Base-by-base conservation (phyloP, 2,113 vertebrate species). In the Turnix velox region DNA sequence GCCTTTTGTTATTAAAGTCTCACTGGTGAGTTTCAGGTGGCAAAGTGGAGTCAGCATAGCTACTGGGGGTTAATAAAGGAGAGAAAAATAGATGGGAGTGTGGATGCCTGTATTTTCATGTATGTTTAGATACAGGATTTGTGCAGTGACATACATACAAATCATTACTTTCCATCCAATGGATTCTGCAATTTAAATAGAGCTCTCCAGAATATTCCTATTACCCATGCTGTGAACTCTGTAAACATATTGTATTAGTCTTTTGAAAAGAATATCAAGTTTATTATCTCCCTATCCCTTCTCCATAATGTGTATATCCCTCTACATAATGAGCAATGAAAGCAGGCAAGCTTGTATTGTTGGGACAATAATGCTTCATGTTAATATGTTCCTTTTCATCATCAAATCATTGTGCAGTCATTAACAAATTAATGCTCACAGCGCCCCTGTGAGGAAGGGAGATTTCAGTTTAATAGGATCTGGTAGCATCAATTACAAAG, bases 381-480 rank as follows among this genome's bases (percentile, higher is more conserved):
- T 89, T 93, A 91, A 76, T 89, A 43, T 5, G 15, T 49, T 62
- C 58, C 77, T 91, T 93, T 93, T 87, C 87, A 79, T 95, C 77
- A 79, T 90, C 46, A 93, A 89, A 82, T 92, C 66, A 76, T 75
- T 84, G 54, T 46, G 35, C 42, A 87, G 48, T 96, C 87, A 89
- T 92, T 93, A 95, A 76, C 74, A 90, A 96, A 92, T 95, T 94
- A 93, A 91, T 82, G 76, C 88, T 91, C 73, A 91, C 77, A 95
- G 94, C 81, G 89, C 92, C 88, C 81, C 88, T 79, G 58, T 96
- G 92, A 96, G 91, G 92, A 93, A 93, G 92, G 96, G 87, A 96
- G 55, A 84, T 93, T 93, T 81, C 45, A 24, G 10, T 68, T 90
- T 94, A 82, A 84, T 55, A 90, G 17, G 63, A 78, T 31, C 31